Evolutionary conservation across 37 sponge, comb jelly and placozoan species (phyloP).

Genomic region (Amphimedon queenslandica): DNA sequence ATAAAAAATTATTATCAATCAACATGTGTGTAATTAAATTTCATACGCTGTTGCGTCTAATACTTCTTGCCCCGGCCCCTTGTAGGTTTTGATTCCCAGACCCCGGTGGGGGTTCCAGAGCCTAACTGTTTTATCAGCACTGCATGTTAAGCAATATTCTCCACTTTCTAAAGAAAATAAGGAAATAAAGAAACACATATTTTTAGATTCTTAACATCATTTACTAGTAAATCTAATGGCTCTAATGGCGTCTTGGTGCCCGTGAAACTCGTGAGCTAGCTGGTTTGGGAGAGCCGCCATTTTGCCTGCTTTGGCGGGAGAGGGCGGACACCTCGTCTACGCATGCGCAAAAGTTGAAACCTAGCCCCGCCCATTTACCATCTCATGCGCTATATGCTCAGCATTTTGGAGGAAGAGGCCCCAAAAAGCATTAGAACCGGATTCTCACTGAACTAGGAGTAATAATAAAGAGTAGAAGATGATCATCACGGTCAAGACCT

Average conservation of each 20-base stretch:
- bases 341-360: conserved; percentile 3
- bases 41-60: conserved; percentile 83
- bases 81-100: conserved; percentile 74
- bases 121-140: conserved; percentile 74
- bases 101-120: conserved; percentile 92
- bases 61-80: conserved; percentile 88
- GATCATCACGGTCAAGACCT: conserved; percentile 86
- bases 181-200: no score
- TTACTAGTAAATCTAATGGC: conserved; percentile 85
- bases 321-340: background rate
- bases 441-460: no score
- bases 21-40: no score
- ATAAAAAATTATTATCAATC: no score
- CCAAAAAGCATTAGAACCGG: no score
- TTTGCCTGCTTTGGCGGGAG: background rate
- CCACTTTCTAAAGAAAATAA: conserved; percentile 62
- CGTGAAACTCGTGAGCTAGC: conserved; percentile 60
- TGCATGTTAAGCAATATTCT: conserved; percentile 86
- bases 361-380: no score
- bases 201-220: conserved; percentile 10
- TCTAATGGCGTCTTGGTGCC: conserved; percentile 85
- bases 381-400: no score
- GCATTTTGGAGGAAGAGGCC: no score
- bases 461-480: no score
- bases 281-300: conserved; percentile 30